A percentile compares a stretch with the other conserved stretches of the same genome.
These are phyloP conservation scores for Conistra vaccinii DNA, from an alignment of 2,888 invertebrate genomes.

Conservation along the genomic window DNA sequence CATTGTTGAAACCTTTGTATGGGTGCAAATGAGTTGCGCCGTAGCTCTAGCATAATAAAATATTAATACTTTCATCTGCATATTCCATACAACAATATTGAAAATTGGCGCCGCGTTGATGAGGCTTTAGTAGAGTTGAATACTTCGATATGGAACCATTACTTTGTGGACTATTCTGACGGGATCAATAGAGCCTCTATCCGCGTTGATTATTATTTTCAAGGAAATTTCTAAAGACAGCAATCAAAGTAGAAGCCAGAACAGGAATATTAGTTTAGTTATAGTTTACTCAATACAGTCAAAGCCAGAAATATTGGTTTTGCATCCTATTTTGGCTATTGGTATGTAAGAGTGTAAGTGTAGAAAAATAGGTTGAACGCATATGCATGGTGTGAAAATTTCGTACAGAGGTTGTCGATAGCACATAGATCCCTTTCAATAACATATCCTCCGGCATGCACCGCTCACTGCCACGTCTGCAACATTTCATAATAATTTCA, in stretches of 20 bases:
- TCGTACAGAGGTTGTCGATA: background rate
- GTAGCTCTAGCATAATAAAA: constrained; percentile 55
- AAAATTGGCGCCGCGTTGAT: constrained; percentile 60
- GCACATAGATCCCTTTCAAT: constrained; percentile 17
- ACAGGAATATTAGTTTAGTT: background rate
- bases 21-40: constrained; percentile 62
- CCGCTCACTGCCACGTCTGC: constrained; percentile 30
- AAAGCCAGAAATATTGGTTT: background rate
- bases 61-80: constrained; percentile 61
- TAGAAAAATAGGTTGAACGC: background rate
- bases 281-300: background rate
- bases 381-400: background rate
- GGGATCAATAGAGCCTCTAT: background rate
- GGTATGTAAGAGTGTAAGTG: too few species aligned
- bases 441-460: constrained; percentile 22
- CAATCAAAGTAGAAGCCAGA: background rate
- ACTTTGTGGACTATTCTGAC: constrained; percentile 26
- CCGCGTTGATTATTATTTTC: background rate
- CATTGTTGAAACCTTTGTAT: constrained; percentile 63
- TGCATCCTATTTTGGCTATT: too few species aligned
- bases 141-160: constrained; percentile 31
- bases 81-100: constrained; percentile 60
- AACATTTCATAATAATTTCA: constrained; percentile 51
- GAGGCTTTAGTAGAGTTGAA: constrained; percentile 39
- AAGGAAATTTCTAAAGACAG: background rate